Base-by-base conservation (phyloP, 1,140 invertebrate genomes). In the Hypsibius dujardini region DNA sequence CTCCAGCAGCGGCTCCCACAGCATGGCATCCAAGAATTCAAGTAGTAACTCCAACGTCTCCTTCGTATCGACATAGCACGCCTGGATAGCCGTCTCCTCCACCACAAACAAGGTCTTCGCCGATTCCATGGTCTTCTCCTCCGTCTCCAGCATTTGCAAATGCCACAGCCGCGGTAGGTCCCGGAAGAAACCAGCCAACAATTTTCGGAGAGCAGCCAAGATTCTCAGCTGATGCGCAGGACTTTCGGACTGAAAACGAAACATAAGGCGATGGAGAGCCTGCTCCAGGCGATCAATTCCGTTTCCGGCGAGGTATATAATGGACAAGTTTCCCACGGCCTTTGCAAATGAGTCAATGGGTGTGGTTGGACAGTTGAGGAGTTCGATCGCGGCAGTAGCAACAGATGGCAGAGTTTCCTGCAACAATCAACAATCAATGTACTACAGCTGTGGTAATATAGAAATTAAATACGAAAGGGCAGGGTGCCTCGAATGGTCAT, bases 341-440 rank as follows among this genome's bases (percentile, higher is more conserved):
- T 56, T 56, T 7, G n/a, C 7, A n/a, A 56, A 56, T 7, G 7
- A 7, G 50, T 56, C 50, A 7, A n/a, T 56, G n/a, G 50, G n/a
- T 7, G 50, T 7, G 7, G 7, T n/a, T 7, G n/a, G 50, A n/a
- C n/a, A 7, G n/a, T n/a, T n/a, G 7, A 56, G 50, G n/a, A n/a
- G n/a, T 7, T 56, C 50, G 7, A 56, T 56, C 50, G 50, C 50
- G 7, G n/a, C n/a, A 7, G 50, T 7, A 7, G 50, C 7, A 56
- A 56, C 50, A 56, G 50, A 7, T 56, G 50, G 50, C 50, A 56
- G n/a, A 56, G 7, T 56, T 56, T 56, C 50, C 50, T 56, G 50
- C 50, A 56, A 56, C 7, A 56, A 56, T n/a, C n/a, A n/a, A n/a
- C n/a, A n/a, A n/a, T n/a, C n/a, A n/a, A n/a, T n/a, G n/a, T n/a